Evolutionary conservation across 2,888 invertebrate species (phyloP).

Genomic region (Halictus ligatus): DNA sequence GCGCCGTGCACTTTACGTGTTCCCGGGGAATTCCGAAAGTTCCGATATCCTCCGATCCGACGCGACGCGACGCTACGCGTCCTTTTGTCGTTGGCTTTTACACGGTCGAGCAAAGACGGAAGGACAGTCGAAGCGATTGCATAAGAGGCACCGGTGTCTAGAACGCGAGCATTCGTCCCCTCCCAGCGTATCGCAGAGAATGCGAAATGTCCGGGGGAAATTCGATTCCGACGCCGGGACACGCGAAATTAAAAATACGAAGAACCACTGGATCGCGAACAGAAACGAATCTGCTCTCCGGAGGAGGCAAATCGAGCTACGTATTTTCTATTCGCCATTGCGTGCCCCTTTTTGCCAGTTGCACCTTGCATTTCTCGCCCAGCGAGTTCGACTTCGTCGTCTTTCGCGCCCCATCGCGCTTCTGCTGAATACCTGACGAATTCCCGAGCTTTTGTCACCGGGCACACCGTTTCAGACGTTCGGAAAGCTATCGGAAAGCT

Average conservation of each 20-base stretch:
- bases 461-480: too few relatives aligned
- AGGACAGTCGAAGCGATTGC: background rate
- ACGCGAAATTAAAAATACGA: background rate
- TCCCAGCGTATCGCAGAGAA: background rate
- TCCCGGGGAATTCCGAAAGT: constrained; percentile 1
- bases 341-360: too few relatives aligned
- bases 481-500: too few relatives aligned
- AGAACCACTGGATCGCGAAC: background rate
- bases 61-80: background rate
- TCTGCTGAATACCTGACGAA: background rate
- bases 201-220: background rate
- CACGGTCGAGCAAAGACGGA: background rate
- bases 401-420: background rate
- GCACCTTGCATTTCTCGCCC: too few relatives aligned
- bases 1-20: background rate
- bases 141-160: constrained; percentile 4
- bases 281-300: background rate
- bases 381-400: too few relatives aligned
- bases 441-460: background rate
- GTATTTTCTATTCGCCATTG: background rate
- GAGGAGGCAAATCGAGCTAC: background rate
- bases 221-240: background rate
- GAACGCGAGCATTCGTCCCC: background rate
- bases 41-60: background rate
- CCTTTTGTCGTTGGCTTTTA: background rate